Conservation (phyloP, 2,797 vertebrate genomes). For the Pachyuromys duprasi region DNA sequence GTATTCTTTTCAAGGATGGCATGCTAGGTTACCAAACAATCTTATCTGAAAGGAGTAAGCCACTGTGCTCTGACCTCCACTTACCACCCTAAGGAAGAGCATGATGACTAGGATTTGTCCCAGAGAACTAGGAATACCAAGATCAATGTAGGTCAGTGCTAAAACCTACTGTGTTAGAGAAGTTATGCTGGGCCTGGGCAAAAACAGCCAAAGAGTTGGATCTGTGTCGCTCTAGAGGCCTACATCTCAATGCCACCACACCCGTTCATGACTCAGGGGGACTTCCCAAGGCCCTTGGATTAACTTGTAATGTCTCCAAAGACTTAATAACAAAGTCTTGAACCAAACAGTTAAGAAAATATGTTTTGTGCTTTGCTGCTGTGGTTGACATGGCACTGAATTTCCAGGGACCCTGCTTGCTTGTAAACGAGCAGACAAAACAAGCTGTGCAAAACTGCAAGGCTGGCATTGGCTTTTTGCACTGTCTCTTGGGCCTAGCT, state of each 20-base stretch:
- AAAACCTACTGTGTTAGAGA: not conserved
- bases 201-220: not conserved
- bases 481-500: not conserved
- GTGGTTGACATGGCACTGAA: not conserved
- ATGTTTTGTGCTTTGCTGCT: not conserved
- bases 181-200: not conserved
- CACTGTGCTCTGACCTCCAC: not conserved
- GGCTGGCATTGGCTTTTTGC: not conserved
- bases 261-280: not conserved
- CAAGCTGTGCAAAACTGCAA: not conserved
- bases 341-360: not conserved
- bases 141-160: not conserved
- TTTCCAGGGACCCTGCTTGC: slow-evolving; percentile 13
- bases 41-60: not conserved
- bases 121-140: not conserved
- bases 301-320: not conserved
- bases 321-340: slow-evolving; percentile 6
- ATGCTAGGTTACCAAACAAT: not conserved
- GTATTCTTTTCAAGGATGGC: not conserved
- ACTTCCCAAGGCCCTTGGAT: not conserved
- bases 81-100: not conserved
- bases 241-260: not conserved
- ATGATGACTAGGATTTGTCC: not conserved
- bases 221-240: not conserved
- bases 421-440: not conserved